phyloP scores from a whole-genome alignment of 2,888 invertebrate species.

The Heliconius aoede region DNA sequence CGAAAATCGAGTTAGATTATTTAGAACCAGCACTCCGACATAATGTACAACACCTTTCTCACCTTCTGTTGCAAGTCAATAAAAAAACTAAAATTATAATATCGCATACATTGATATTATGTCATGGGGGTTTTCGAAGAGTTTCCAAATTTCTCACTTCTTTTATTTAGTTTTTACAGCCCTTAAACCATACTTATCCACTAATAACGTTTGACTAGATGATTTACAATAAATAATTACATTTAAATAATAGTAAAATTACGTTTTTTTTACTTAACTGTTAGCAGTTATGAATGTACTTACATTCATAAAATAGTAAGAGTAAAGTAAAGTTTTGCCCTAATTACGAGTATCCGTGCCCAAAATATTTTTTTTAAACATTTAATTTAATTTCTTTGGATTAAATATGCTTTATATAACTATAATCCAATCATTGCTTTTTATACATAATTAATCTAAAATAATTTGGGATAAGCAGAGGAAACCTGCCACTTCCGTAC shows the following conservation, averaged over 20 bases:
- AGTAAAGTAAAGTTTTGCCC: background rate
- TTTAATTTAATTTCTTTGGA: background rate
- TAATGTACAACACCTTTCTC: background rate
- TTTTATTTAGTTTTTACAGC: background rate
- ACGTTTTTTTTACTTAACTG: background rate
- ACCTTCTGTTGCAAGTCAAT: background rate
- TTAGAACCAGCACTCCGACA: background rate
- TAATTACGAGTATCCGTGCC: background rate
- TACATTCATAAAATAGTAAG: background rate
- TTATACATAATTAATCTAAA: too few relatives aligned
- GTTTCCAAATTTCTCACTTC: background rate
- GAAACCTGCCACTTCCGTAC: too few relatives aligned
- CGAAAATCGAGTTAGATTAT: background rate
- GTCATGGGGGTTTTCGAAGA: too few relatives aligned
- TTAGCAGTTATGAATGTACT: too few relatives aligned
- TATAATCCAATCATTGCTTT: background rate
- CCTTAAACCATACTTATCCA: background rate
- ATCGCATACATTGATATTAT: background rate
- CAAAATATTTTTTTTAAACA: background rate
- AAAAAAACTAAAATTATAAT: too few relatives aligned
- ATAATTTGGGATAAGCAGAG: too few relatives aligned
- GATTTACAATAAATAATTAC: background rate
- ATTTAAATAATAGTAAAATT: background rate
- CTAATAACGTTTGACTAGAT: constrained; percentile 4
- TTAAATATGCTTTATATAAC: too few relatives aligned